Conservation (phyloP, 2,888 invertebrate genomes). For the Nomada lathburiana region DNA sequence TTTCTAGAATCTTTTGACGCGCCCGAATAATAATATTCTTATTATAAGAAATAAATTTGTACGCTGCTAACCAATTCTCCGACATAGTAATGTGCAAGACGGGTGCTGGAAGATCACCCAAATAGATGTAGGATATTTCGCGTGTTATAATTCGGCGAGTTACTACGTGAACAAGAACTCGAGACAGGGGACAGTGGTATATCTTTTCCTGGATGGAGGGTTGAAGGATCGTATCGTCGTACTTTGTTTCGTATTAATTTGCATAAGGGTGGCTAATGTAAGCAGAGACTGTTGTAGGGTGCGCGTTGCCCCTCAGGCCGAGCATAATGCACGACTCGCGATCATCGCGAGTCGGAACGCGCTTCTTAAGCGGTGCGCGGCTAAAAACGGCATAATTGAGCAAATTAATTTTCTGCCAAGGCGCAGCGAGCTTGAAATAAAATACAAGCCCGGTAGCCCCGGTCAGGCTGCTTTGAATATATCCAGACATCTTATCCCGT, state of each 20-base stretch:
- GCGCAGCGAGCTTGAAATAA: slow-evolving; percentile 38
- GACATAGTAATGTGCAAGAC: too few relatives aligned
- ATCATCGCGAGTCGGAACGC: slow-evolving; percentile 55
- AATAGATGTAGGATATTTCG: slow-evolving; percentile 27
- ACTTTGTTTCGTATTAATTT: slow-evolving; percentile 75
- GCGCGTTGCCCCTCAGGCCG: slow-evolving; percentile 55
- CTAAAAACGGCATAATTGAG: slow-evolving; percentile 68
- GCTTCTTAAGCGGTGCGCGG: slow-evolving; percentile 62
- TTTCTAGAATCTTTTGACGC: too few relatives aligned
- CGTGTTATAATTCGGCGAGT: slow-evolving; percentile 30
- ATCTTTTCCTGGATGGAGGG: slow-evolving; percentile 55
- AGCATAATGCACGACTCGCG: slow-evolving; percentile 60
- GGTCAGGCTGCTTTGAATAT: slow-evolving; percentile 27
- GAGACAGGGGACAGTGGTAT: slow-evolving; percentile 47
- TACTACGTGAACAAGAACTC: slow-evolving; percentile 5
- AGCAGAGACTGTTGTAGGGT: slow-evolving; percentile 66
- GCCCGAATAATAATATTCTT: too few relatives aligned
- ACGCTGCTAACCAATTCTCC: too few relatives aligned
- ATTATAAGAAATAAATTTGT: too few relatives aligned
- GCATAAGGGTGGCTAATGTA: slow-evolving; percentile 75
- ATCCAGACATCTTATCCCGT: slow-evolving; percentile 51
- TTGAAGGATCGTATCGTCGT: slow-evolving; percentile 65
- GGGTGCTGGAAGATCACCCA: too few relatives aligned
- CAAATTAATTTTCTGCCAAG: slow-evolving; percentile 66
- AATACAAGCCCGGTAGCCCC: slow-evolving; percentile 28